phyloP scores from a whole-genome alignment of 2,797 vertebrate genomes.

The Aselliscus stoliczkanus region DNA sequence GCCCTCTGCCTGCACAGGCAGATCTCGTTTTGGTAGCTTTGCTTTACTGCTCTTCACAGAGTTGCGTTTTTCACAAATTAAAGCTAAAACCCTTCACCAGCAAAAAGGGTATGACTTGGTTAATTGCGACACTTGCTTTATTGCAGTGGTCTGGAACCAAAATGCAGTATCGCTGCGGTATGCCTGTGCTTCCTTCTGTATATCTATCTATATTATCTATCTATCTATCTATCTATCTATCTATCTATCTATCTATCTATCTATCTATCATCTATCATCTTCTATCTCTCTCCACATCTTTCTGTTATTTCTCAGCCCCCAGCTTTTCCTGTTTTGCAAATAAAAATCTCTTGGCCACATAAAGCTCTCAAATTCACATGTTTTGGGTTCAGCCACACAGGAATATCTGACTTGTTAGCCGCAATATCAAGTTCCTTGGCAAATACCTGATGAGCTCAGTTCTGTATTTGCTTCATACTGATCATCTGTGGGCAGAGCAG shows the following conservation, averaged over 20 bases:
- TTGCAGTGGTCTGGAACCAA: no score
- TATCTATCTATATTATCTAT: neutral
- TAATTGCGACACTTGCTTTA: no score
- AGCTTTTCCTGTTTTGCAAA: conserved; percentile 24
- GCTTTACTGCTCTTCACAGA: no score
- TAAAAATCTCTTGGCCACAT: neutral
- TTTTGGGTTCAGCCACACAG: neutral
- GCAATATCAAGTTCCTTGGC: neutral
- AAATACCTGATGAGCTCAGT: neutral
- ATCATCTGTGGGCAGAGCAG: no score
- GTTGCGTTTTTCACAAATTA: no score
- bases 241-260: no score
- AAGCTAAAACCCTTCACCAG: no score
- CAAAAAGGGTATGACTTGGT: no score
- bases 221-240: no score
- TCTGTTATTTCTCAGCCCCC: neutral
- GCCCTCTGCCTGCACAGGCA: accelerated
- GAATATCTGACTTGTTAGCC: neutral
- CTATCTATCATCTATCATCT: no score
- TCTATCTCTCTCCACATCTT: neutral
- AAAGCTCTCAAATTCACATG: neutral
- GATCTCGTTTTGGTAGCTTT: no score
- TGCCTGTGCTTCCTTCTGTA: neutral
- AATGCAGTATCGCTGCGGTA: no score
- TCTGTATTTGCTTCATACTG: neutral